These are phyloP conservation scores for Allygus modestus DNA, from an alignment of 2,888 invertebrate genomes.

Conservation along the genomic window DNA sequence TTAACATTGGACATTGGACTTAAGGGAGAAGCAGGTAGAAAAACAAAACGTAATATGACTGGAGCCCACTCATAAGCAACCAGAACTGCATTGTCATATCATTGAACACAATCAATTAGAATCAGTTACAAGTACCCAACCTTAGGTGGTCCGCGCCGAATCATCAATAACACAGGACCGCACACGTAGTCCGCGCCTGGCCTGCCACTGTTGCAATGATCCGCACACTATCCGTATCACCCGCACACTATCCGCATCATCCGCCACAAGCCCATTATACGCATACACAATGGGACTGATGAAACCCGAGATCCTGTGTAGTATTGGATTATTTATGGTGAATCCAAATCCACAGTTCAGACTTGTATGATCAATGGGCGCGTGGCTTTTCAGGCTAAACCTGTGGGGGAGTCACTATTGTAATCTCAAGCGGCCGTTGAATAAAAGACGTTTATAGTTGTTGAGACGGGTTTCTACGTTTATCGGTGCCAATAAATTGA, in stretches of 20 bases:
- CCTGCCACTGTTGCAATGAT: not conserved
- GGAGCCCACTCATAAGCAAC: too few relatives aligned
- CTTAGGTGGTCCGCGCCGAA: not conserved
- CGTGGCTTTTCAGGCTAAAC: not conserved
- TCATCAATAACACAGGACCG: not conserved
- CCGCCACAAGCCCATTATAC: too few relatives aligned
- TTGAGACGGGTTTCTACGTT: not conserved
- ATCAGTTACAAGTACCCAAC: not conserved
- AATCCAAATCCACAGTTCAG: not conserved
- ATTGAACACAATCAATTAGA: conserved; percentile 1
- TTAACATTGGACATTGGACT: too few relatives aligned
- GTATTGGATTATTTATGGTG: not conserved
- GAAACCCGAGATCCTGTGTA: not conserved
- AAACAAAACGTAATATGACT: too few relatives aligned
- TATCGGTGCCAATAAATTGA: too few relatives aligned
- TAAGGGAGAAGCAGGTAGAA: too few relatives aligned
- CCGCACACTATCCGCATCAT: too few relatives aligned
- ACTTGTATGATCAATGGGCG: not conserved
- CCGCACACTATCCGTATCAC: too few relatives aligned
- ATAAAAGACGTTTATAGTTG: not conserved
- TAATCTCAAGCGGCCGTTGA: not conserved
- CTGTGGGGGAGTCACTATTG: not conserved
- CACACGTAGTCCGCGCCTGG: not conserved
- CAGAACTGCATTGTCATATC: too few relatives aligned
- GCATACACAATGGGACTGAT: not conserved